A percentile compares a stretch with the other conserved stretches of the same genome.
These are phyloP conservation scores for Hafferia zeledoni DNA, from an alignment of 2,797 vertebrate genomes.

Conservation along the genomic window DNA sequence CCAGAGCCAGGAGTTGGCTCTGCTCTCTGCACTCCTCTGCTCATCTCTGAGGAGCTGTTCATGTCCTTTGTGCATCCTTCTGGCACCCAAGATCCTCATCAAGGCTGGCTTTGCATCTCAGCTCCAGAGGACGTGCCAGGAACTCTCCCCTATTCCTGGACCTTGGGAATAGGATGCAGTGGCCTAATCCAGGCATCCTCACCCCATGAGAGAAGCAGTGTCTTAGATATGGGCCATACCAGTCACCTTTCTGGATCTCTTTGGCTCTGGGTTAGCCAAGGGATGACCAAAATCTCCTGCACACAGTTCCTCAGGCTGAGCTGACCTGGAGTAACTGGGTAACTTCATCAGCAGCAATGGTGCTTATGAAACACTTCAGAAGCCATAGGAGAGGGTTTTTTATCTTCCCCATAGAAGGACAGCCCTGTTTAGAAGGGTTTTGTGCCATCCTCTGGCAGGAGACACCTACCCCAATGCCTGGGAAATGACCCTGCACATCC, in stretches of 20 bases:
- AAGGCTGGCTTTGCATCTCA: neutral
- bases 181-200: neutral
- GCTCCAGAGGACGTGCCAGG: accelerated
- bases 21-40: neutral
- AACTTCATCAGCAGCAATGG: neutral
- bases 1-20: neutral
- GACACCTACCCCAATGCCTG: too few relatives aligned
- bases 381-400: neutral
- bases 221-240: neutral
- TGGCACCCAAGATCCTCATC: neutral
- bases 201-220: neutral
- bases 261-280: neutral
- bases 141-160: neutral
- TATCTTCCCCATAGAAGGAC: neutral
- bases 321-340: neutral
- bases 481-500: neutral
- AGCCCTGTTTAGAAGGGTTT: neutral
- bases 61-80: neutral
- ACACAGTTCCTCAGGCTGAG: neutral
- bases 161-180: neutral
- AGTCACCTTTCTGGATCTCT: neutral
- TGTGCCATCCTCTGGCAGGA: neutral
- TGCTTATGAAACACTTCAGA: neutral
- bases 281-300: neutral
- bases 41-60: neutral